Base-by-base conservation (phyloP, 92 coral and sea anemone species). In the Hydrozoanthus gracilis region DNA sequence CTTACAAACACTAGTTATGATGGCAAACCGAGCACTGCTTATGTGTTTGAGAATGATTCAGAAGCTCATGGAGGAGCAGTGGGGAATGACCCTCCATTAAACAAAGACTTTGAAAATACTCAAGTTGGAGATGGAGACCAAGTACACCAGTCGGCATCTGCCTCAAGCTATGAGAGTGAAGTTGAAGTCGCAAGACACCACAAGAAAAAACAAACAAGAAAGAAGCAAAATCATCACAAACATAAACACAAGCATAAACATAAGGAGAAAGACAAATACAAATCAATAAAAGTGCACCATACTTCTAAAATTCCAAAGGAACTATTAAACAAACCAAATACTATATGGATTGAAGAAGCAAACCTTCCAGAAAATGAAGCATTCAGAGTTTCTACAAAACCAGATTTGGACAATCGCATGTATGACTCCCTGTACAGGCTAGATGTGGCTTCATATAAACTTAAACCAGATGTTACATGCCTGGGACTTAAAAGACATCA, bases 321-420 rank as follows among this genome's bases (percentile, higher is more conserved):
- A 51, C 88, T 88, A 39, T 61, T 54, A 15, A 50, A 27, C 48
- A 94, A 97, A 66, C 99, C 99, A 44, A 88, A 95, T 66, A 93
- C 97, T 46, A 88, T 93, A 16, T 97, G 99, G 99, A 87, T 95
- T 82, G 99, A 97, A 18, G 99, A 97, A 27, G 92, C 93, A 6
- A 92, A 92, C 3, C 79, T 97, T 48, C 86, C 76, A 51, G 83
- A 88, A 16, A 92, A 93, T 71, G 92, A 97, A 20, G 99, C 99
- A 56, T 97, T 90, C 52, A 87, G 99, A 67, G 48, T 95, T n/a
- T 87, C 94, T 79, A 86, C 79, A 17, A 95, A 95, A 71, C 98
- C 98, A 73, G 99, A 97, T 77, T 49, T 89, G 51, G 89, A 92
- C 78, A 97, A 97, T 78, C 87, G 92, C 6, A 86, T 86, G 89